phyloP scores from a whole-genome alignment of 2,888 invertebrate genomes.

The Agrypnus murinus region DNA sequence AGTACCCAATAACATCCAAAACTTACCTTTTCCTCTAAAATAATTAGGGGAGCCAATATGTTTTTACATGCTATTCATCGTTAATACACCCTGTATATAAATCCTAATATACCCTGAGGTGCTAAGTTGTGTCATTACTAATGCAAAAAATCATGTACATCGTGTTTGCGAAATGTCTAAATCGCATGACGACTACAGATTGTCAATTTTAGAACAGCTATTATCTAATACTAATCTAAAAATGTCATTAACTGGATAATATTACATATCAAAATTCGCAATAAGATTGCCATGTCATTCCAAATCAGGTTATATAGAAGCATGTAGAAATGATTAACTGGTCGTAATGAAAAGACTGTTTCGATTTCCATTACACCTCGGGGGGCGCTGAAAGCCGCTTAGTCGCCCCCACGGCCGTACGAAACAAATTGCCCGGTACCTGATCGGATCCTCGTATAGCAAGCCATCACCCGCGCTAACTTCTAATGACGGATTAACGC shows the following conservation, averaged over 20 bases:
- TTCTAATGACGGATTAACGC: constrained; percentile 31
- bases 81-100: no score
- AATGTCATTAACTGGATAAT: constrained; percentile 59
- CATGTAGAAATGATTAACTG: constrained; percentile 57
- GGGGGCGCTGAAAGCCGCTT: constrained; percentile 47
- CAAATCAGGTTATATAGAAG: constrained; percentile 57
- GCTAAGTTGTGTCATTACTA: no score
- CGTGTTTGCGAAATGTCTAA: not conserved
- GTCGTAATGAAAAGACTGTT: constrained; percentile 59
- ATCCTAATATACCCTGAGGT: no score
- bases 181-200: not conserved
- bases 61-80: no score
- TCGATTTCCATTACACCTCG: constrained; percentile 54
- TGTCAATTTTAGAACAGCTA: constrained; percentile 13
- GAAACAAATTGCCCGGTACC: constrained; percentile 52
- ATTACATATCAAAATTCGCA: constrained; percentile 60
- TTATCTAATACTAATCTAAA: constrained; percentile 53
- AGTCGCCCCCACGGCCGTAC: constrained; percentile 49
- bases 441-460: constrained; percentile 46
- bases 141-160: no score
- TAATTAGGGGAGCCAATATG: no score
- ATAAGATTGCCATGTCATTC: constrained; percentile 59
- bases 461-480: constrained; percentile 39
- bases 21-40: no score
- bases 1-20: no score